Base-by-base conservation (phyloP, 2,888 invertebrate species). In the Andrena fulva region DNA sequence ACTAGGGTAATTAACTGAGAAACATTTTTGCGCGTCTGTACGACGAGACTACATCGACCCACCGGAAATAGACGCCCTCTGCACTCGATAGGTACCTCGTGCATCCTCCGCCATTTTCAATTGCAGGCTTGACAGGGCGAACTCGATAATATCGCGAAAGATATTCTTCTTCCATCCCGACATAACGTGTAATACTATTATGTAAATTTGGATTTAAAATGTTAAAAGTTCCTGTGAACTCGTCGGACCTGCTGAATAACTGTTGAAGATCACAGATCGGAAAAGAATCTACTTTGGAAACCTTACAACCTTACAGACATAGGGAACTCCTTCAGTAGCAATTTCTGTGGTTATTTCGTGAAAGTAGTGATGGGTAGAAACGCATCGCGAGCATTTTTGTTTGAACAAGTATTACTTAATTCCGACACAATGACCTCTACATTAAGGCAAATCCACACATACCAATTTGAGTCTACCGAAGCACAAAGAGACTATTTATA, bases 1-100 rank as follows among this genome's bases (percentile, higher is more conserved):
- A n/a, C n/a, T n/a, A n/a, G n/a, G n/a, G n/a, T n/a, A 73, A 81
- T 81, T 74, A 80, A 50, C 29, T 20, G 69, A 48, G 69, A 48
- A 74, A 80, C 54, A 59, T 63, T 80, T 81, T 74, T 24, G 24
- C 48, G 24, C 52, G 80, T 69, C 54, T 66, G 62, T 50, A 31
- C 63, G 48, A 48, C 48, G 54, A 68, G 31, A 50, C 24, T 63
- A 59, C 66, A 81, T 71, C 60, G 52, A n/a, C 48, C 27, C 54
- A 20, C 35, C 42, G 66, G 73, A 73, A 73, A 73, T 52, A 35
- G 29, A 66, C 66, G 16, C 29, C 29, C 50, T 29, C 33, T 33
- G 50, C 54, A 20, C 31, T 27, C 31, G 56, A 24, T 24, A 2
- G 3, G 1, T 56, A 10, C 54, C 10, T 1, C 24, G 10, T 8